Base-by-base conservation (phyloP, 1,140 invertebrate species). In the Eciton burchellii region DNA sequence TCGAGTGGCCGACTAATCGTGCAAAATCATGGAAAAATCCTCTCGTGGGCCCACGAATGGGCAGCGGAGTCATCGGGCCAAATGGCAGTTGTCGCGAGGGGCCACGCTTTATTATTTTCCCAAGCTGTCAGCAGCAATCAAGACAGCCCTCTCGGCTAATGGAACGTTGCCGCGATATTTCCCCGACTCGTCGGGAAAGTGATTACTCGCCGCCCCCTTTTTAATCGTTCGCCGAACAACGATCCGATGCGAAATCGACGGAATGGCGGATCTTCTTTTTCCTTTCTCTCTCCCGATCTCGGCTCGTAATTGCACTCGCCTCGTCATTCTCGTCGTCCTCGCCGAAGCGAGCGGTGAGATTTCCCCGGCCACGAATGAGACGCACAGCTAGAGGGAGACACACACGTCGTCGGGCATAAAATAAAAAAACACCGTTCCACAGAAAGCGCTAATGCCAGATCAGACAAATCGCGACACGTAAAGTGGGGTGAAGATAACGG, bases 371-470 rank as follows among this genome's bases (percentile, higher is more conserved):
- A 56, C 12, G n/a, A 65, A 26, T 43, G 62, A 77, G 63, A 54
- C 49, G 16, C 49, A 77, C 16, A 26, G 49, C 29, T 19, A 26
- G 29, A 5, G 49, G 21, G 29, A 77, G n/a, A 5, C 16, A 73
- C 49, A 74, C 29, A 54, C 43, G 26, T 56, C 57, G n/a, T 29
- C 56, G 71, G 21, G n/a, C 24, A 16, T 47, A 56, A 79, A 68
- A 43, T 66, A 68, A 56, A 68, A 68, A 56, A 68, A 68, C 35
- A 68, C n/a, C 49, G 35, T 35, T 79, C 19, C 45, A 68, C 63
- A 79, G 49, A 79, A 79, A 79, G 63, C 62, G 21, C 62, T 79
- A 56, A 77, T 77, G 62, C 35, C 35, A 77, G 35, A 11, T 66
- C 47, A 66, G 65, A 57, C 45, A 60, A 72, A 12, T 72, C 54